phyloP scores from a whole-genome alignment of 2,888 invertebrate species.

The Caradrina kadenii region DNA sequence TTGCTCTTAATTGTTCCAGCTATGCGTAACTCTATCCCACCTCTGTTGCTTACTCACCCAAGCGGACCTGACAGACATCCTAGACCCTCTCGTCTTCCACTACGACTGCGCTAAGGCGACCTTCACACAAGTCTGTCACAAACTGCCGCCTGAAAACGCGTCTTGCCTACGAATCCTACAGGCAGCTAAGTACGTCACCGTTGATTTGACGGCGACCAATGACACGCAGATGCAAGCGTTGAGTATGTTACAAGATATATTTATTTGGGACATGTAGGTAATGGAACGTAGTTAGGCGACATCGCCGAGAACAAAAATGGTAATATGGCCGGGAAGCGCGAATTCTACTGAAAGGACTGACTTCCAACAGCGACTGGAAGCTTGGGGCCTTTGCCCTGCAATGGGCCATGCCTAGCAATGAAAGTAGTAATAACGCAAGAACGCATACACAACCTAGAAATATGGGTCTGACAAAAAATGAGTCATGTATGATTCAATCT shows the following conservation, averaged over 20 bases:
- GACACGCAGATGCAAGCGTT: slow-evolving; percentile 81
- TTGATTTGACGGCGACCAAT: slow-evolving; percentile 77
- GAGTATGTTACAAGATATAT: slow-evolving; percentile 86
- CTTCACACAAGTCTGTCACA: slow-evolving; percentile 81
- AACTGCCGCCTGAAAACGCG: slow-evolving; percentile 82
- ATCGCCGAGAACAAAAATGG: neutral
- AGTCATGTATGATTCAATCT: slow-evolving; percentile 24
- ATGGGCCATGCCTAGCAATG: neutral
- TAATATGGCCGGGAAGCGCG: neutral
- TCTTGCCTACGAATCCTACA: slow-evolving; percentile 84
- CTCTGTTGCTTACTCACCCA: slow-evolving; percentile 90
- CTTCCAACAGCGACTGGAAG: neutral
- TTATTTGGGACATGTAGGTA: slow-evolving; percentile 84
- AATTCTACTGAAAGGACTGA: too few relatives aligned
- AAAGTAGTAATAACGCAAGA: neutral
- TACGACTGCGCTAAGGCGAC: slow-evolving; percentile 82
- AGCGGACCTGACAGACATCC: slow-evolving; percentile 90
- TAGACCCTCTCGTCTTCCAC: slow-evolving; percentile 88
- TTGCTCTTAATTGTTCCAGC: slow-evolving; percentile 79
- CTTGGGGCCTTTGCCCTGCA: neutral
- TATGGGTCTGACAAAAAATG: neutral
- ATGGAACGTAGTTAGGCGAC: neutral
- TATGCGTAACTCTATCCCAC: slow-evolving; percentile 94
- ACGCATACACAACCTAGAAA: neutral
- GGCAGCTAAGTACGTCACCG: slow-evolving; percentile 87